Base-by-base conservation (phyloP, 92 coral and sea anemone genomes). In the Actinernus sp. region DNA sequence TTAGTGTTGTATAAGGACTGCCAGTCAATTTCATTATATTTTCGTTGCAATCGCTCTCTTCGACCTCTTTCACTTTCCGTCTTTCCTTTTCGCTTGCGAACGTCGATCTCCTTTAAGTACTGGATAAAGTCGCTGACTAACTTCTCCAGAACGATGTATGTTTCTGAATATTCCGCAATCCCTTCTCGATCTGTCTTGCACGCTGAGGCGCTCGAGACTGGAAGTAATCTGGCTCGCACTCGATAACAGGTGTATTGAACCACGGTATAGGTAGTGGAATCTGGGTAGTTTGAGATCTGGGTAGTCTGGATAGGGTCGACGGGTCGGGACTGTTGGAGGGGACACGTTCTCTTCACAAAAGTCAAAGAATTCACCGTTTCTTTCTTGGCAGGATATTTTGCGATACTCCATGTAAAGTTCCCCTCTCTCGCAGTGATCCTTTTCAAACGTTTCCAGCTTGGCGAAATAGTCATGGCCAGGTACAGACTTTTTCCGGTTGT, bases 181-280 rank as follows among this genome's bases (percentile, higher is more conserved):
- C 58, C 83, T 39, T 69, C 37, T 50, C 33, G 54, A 55, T 69
- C 76, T n/a, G n/a, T n/a, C n/a, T n/a, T n/a, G n/a, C n/a, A n/a
- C n/a, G n/a, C n/a, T n/a, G n/a, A n/a, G n/a, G 72, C 29, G 78
- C 85, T 78, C 85, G 16, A 28, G 85, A 72, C 78, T 78, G 78
- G 51, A 32, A 78, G 60, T 68, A 71, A 61, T 78, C 72, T 43
- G 72, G 71, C 69, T 59, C 61, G 67, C 72, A 59, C 60, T 64
- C 85, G 38, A 12, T 50, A 28, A 62, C 58, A n/a, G 78, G 73
- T 58, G 55, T 59, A 62, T 78, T 68, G 52, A 78, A 65, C 38
- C 60, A 12, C 37, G 85, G 78, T n/a, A n/a, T 58, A 78, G 73
- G 78, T 37, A 78, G 72, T 78, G 85, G 52, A 78, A 79, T 45